Percentiles rank a stretch among this genome's conserved stretches.
phyloP scores from a whole-genome alignment of 1,140 invertebrate genomes.

The Pararge aegeria region DNA sequence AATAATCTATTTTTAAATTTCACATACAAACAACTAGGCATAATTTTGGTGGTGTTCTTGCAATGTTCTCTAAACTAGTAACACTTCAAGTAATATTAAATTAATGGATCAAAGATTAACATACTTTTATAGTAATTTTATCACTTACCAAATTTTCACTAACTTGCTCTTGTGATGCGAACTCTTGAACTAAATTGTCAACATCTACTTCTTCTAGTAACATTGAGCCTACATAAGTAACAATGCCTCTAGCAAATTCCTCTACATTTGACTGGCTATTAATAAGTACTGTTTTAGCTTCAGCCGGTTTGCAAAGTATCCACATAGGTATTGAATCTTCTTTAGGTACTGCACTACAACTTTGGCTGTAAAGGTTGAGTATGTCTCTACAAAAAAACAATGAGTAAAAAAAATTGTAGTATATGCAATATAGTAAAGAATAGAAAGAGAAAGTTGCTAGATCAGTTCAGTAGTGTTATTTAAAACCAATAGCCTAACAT shows the following conservation, averaged over 20 bases:
- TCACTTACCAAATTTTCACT: conserved; percentile 50
- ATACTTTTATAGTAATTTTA: too few relatives aligned
- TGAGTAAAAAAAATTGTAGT: too few relatives aligned
- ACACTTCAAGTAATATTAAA: too few relatives aligned
- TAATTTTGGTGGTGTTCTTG: too few relatives aligned
- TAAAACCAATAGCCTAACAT: too few relatives aligned
- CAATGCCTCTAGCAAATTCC: conserved; percentile 66
- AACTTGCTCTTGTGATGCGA: conserved; percentile 45
- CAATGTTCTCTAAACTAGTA: too few relatives aligned
- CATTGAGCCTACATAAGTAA: conserved; percentile 49
- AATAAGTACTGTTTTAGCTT: conserved; percentile 52
- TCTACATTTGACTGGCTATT: conserved; percentile 59
- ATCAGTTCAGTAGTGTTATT: too few relatives aligned
- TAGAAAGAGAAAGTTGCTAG: too few relatives aligned
- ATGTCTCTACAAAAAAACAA: conserved; percentile 64
- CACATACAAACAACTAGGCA: too few relatives aligned
- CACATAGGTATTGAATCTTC: conserved; percentile 67
- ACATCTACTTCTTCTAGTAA: conserved; percentile 59
- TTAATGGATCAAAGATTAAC: too few relatives aligned
- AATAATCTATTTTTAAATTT: too few relatives aligned
- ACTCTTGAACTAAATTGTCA: conserved; percentile 47
- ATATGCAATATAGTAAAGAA: too few relatives aligned
- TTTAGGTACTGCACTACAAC: conserved; percentile 27
- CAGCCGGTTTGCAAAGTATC: conserved; percentile 61
- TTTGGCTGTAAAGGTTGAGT: conserved; percentile 61